Evolutionary conservation across 2,113 vertebrate species (phyloP), one percentile per base, ranked within the genome.

Genomic region (Leucosticte australis): DNA sequence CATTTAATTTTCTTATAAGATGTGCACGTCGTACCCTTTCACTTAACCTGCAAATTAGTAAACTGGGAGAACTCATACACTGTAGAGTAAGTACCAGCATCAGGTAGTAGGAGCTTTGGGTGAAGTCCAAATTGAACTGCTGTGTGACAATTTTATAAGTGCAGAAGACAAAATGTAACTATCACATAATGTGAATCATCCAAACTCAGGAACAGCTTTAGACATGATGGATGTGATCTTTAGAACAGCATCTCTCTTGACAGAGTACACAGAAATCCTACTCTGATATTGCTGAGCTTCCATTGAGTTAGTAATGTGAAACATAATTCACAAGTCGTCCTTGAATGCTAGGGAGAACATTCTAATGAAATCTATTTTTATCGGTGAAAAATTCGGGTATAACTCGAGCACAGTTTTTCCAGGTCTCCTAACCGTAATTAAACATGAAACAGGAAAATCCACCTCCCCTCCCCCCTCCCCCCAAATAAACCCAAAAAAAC

Each of bases 391-490:
- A 39, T 5, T 47, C 59, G 22, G 8, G 23, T 70, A 55, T 60
- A 60, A 41, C 11, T 10, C 2, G 16, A 55, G 8, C 11, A 56
- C 11, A 64, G 12, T 83, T 91, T 89, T 74, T 46, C 30, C 15
- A 67, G 30, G 5, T 23, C 10, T 47, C 44, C 68, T 70, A 73
- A 73, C 6, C 69, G 10, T 52, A 89, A 67, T 30, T 21, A 73
- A 88, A 68, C 17, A 59, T 1, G 13, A 50, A 86, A 50, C 7
- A 42, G 50, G 8, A 42, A 42, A 86, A 50, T 11, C 8, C 6
- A 68, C 22, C 7, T 67, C 4, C 10, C 11, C 15, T 19, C 57
- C 16, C 10, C 5, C 3, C 7, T 6, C 23, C 4, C 10, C 2
- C 7, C 6, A 20, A 56, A 31, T 52, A 18, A 3, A 55, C 12